A percentile compares a stretch with the other conserved stretches of the same genome.
These are phyloP conservation scores for Pongo pygmaeus DNA, from an alignment of 2,113 vertebrate genomes.

Conservation along the genomic window DNA sequence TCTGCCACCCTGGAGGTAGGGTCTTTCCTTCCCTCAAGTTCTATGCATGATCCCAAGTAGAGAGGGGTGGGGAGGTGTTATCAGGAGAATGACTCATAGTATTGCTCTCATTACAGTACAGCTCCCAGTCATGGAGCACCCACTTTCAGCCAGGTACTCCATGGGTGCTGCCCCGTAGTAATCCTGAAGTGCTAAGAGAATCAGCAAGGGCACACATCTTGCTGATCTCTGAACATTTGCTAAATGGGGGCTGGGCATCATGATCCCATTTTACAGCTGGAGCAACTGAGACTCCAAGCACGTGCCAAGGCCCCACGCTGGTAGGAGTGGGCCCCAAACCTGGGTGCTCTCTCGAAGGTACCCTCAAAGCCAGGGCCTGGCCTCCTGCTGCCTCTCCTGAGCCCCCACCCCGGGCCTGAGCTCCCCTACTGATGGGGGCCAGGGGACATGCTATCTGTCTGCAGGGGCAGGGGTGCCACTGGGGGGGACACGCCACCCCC, in stretches of 20 bases:
- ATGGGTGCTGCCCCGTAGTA: fast-evolving
- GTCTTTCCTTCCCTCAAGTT: neutral
- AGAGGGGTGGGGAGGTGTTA: neutral
- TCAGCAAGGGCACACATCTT: neutral
- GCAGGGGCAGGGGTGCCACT: neutral
- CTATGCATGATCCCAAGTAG: neutral
- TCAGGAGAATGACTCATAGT: neutral
- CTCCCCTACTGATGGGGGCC: neutral
- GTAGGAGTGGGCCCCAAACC: neutral
- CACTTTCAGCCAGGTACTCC: neutral
- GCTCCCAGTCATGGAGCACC: neutral
- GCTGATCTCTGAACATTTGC: neutral
- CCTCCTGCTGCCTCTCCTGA: neutral
- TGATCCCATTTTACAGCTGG: neutral
- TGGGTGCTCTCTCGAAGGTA: fast-evolving
- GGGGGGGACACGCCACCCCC: neutral
- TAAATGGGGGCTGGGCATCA: neutral
- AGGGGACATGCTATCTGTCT: neutral
- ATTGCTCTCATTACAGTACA: neutral
- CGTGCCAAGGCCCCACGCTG: neutral
- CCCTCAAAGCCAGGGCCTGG: neutral
- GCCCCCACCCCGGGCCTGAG: neutral
- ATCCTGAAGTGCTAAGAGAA: neutral
- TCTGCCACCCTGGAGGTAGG: neutral
- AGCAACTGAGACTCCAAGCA: neutral